Evolutionary conservation across 2,113 vertebrate species (phyloP).

Genomic region (Tretioscincus oriximinensis): DNA sequence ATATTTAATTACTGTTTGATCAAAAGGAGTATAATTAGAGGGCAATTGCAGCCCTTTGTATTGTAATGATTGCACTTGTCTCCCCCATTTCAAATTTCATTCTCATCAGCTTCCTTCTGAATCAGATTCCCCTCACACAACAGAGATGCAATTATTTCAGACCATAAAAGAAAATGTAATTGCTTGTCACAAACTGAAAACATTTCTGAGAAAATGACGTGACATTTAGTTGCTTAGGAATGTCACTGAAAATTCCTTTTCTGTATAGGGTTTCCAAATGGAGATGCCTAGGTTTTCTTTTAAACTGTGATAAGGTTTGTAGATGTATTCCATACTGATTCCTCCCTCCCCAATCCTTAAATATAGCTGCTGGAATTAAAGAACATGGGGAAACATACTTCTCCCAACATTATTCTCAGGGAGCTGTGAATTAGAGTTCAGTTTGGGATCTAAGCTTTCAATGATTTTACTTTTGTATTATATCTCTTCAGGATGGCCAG

Average conservation of each 20-base stretch:
- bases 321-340: too few species aligned
- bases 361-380: too few species aligned
- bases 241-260: conserved; percentile 30
- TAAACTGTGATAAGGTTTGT: background rate
- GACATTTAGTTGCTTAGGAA: conserved; percentile 35
- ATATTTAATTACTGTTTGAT: conserved; percentile 69
- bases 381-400: too few species aligned
- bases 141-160: conserved; percentile 62
- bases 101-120: conserved; percentile 43
- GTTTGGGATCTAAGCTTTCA: too few species aligned
- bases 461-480: too few species aligned
- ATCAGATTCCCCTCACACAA: conserved; percentile 47
- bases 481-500: too few species aligned
- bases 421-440: too few species aligned
- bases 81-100: conserved; percentile 57
- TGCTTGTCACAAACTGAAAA: conserved; percentile 57
- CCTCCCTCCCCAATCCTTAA: too few species aligned
- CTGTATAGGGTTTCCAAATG: background rate
- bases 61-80: conserved; percentile 61
- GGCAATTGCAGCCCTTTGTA: conserved; percentile 60
- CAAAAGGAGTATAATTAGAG: conserved; percentile 66
- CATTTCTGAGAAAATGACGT: conserved; percentile 15
- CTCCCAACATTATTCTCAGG: too few species aligned
- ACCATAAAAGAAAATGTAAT: conserved; percentile 48
- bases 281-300: background rate